Evolutionary conservation across 1,140 invertebrate species (phyloP).

Genomic region (Aphelenchoides fujianensis): DNA sequence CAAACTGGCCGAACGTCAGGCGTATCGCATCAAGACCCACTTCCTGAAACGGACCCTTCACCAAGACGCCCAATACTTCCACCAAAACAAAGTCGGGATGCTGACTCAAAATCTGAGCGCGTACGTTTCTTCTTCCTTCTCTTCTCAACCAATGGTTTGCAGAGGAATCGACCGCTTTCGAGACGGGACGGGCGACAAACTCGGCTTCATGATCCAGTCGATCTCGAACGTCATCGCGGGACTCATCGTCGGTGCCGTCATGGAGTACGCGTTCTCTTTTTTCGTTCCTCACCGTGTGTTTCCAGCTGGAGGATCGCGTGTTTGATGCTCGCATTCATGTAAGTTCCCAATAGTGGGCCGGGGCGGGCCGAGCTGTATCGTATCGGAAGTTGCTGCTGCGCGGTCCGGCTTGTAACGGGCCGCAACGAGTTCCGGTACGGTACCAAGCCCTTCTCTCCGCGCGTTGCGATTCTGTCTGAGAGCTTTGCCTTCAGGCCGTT

Average conservation of each 20-base stretch:
- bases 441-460: conserved; percentile 17
- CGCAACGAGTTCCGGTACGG: too few relatives aligned
- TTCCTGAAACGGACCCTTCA: conserved; percentile 23
- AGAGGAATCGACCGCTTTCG: conserved; percentile 28
- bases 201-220: conserved; percentile 3
- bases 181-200: conserved; percentile 26
- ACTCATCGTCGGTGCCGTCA: background rate
- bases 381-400: too few relatives aligned
- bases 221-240: background rate
- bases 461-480: background rate
- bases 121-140: too few relatives aligned
- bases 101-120: conserved; percentile 22
- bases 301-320: background rate
- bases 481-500: conserved; percentile 11
- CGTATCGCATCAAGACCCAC: conserved; percentile 23
- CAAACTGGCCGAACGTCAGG: conserved; percentile 22
- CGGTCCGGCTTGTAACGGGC: too few relatives aligned
- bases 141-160: background rate
- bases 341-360: too few relatives aligned
- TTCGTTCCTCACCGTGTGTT: too few relatives aligned
- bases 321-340: background rate
- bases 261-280: too few relatives aligned
- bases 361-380: too few relatives aligned
- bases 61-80: conserved; percentile 27
- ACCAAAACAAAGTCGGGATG: conserved; percentile 25